These are phyloP conservation scores for Antigone vipio DNA, from an alignment of 2,113 vertebrate species.

Conservation along the genomic window DNA sequence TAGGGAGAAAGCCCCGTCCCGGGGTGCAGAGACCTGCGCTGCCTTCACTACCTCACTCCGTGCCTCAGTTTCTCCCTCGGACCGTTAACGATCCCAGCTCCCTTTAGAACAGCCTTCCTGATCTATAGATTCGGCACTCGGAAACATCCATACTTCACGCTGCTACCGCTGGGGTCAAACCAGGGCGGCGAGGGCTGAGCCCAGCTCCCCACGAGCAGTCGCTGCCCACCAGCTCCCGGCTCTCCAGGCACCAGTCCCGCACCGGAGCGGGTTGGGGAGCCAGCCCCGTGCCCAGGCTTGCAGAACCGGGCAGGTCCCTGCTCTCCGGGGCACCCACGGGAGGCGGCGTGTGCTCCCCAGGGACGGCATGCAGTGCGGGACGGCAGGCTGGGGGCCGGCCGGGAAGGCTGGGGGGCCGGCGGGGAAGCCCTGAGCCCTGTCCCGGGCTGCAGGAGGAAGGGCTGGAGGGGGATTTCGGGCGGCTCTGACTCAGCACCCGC, in stretches of 20 bases:
- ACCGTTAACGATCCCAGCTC: neutral
- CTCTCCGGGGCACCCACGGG: accelerated
- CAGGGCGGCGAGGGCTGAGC: neutral
- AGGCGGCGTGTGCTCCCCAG: accelerated
- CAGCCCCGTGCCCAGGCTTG: neutral
- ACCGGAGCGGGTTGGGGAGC: neutral
- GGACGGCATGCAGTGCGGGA: neutral
- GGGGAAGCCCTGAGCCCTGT: neutral
- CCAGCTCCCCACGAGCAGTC: neutral
- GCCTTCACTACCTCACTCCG: neutral
- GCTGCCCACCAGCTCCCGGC: neutral
- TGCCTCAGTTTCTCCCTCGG: neutral
- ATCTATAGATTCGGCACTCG: conserved; percentile 45
- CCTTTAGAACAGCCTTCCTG: neutral
- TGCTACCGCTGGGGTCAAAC: neutral
- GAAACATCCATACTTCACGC: conserved; percentile 8
- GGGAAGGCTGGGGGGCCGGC: neutral
- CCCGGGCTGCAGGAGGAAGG: neutral
- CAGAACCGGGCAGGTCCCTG: neutral
- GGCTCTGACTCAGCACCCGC: conserved; percentile 45
- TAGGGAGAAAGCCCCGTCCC: neutral
- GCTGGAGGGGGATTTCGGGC: conserved; percentile 5
- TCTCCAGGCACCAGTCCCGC: neutral
- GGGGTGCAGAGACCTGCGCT: accelerated
- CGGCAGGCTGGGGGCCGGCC: no score